Conservation (phyloP, 2,113 vertebrate genomes). For the Phrynosoma blainvillii region DNA sequence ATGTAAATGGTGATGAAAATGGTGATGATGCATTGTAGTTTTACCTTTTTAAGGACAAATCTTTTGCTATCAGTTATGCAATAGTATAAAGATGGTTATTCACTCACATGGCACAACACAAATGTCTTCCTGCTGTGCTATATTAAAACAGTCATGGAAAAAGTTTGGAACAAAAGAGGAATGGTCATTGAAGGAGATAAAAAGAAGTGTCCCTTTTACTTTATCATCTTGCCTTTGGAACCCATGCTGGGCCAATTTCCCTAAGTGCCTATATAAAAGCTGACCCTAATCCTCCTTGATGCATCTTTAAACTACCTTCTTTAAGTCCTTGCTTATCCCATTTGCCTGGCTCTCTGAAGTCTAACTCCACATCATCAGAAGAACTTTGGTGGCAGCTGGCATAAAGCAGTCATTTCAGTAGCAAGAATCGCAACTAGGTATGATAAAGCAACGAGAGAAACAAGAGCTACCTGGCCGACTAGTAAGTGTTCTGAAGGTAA, state of each 20-base stretch:
- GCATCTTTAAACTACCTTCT: slow-evolving; percentile 46
- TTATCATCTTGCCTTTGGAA: slow-evolving; percentile 10
- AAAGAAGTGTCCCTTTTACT: background rate
- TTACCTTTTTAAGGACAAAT: background rate
- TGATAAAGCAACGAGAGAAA: slow-evolving; percentile 68
- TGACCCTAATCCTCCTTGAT: slow-evolving; percentile 62
- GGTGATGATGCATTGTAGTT: background rate
- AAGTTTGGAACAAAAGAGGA: background rate
- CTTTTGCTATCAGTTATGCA: background rate
- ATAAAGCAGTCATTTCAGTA: background rate
- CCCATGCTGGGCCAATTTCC: slow-evolving; percentile 16
- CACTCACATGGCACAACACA: no score
- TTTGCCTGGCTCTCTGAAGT: slow-evolving; percentile 29
- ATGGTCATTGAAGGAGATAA: slow-evolving; percentile 4
- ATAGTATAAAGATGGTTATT: background rate
- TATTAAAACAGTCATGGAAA: background rate
- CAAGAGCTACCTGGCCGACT: slow-evolving; percentile 48
- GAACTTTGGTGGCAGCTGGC: fast-evolving
- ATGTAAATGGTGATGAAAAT: background rate
- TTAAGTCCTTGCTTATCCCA: slow-evolving; percentile 61
- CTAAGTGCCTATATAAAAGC: slow-evolving; percentile 26
- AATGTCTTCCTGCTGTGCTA: background rate
- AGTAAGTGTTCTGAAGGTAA: slow-evolving; percentile 54
- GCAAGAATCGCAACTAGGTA: background rate
- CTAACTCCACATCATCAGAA: fast-evolving